Evolutionary conservation across 2,113 vertebrate genomes (phyloP).

Genomic region (Corynorhinus townsendii): DNA sequence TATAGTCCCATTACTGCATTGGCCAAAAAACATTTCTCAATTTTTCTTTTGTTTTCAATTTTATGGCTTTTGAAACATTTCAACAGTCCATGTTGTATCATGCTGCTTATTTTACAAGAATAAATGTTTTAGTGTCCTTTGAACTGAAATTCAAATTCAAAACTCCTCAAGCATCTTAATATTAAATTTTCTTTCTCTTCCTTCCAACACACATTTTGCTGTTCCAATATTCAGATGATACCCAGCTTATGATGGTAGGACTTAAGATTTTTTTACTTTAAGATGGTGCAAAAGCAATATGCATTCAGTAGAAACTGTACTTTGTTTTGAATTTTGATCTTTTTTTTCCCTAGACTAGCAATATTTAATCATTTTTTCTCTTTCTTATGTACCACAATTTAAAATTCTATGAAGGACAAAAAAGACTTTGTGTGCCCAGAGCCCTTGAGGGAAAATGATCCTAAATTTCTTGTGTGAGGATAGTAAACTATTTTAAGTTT

Average conservation of each 20-base stretch:
- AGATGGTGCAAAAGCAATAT: background rate
- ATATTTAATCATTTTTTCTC: background rate
- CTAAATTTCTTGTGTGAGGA: background rate
- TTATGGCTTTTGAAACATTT: background rate
- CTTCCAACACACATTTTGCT: background rate
- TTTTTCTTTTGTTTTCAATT: background rate
- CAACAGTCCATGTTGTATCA: background rate
- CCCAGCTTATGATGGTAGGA: background rate
- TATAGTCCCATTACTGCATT: background rate
- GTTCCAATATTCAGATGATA: background rate
- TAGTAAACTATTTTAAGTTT: background rate
- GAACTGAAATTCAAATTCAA: constrained; percentile 14
- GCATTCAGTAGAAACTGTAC: background rate
- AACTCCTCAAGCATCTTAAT: background rate
- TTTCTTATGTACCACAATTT: background rate
- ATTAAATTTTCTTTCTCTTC: background rate
- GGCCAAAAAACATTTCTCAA: background rate
- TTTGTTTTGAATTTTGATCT: background rate
- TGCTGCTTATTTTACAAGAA: background rate
- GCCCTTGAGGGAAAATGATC: background rate
- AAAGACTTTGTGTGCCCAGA: background rate
- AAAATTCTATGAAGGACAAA: background rate
- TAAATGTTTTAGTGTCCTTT: background rate
- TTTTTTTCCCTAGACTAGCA: background rate
- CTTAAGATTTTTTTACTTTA: background rate